Evolutionary conservation across 2,797 vertebrate genomes (phyloP).

Genomic region (Gymnoscopelus braueri): DNA sequence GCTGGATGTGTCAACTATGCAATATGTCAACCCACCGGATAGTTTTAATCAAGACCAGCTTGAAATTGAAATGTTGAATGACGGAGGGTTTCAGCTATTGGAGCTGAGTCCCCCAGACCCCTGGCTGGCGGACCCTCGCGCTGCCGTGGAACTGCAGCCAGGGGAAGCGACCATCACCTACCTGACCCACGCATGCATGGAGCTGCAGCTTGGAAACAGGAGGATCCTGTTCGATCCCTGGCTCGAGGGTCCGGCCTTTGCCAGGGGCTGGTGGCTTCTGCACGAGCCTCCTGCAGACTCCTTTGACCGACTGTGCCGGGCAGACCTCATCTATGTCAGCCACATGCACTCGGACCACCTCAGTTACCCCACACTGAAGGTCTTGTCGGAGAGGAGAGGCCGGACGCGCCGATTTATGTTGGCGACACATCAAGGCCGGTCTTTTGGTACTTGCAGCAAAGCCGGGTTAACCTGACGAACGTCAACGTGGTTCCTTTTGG

Average conservation of each 20-base stretch:
- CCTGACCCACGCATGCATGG: slow-evolving; percentile 86
- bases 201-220: slow-evolving; percentile 77
- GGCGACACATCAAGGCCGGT: slow-evolving; percentile 84
- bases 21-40: slow-evolving; percentile 83
- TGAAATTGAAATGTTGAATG: slow-evolving; percentile 71
- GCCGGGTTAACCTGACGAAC: slow-evolving; percentile 80
- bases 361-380: slow-evolving; percentile 83
- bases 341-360: slow-evolving; percentile 89
- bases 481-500: slow-evolving; percentile 83
- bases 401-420: slow-evolving; percentile 84
- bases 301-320: slow-evolving; percentile 77
- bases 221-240: slow-evolving; percentile 85
- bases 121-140: slow-evolving; percentile 79
- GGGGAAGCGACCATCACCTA: slow-evolving; percentile 85
- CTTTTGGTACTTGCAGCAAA: slow-evolving; percentile 81
- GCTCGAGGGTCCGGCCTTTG: slow-evolving; percentile 84
- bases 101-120: slow-evolving; percentile 83
- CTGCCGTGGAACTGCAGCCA: slow-evolving; percentile 68
- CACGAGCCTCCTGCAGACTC: slow-evolving; percentile 83
- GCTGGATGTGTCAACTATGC: slow-evolving; percentile 82
- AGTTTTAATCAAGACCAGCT: slow-evolving; percentile 85
- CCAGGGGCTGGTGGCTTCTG: slow-evolving; percentile 86
- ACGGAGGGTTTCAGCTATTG: slow-evolving; percentile 74
- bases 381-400: slow-evolving; percentile 73
- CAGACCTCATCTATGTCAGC: slow-evolving; percentile 85